Base-by-base conservation (phyloP, 2,888 invertebrate genomes). In the Andrena minutula region DNA sequence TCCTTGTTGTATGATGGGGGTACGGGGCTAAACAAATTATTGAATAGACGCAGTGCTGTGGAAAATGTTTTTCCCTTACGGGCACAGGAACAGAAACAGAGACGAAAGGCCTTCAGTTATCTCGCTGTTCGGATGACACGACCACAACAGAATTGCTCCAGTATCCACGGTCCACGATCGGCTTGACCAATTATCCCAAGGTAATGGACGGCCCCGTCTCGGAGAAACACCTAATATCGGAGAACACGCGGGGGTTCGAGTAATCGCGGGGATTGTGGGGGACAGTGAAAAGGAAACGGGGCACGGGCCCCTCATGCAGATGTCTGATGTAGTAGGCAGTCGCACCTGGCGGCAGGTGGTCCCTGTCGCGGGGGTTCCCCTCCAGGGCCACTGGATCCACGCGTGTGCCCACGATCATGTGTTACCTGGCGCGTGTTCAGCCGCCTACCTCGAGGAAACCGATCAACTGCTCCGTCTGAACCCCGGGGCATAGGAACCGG, bases 281-380 rank as follows among this genome's bases (percentile, higher is more conserved):
- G 63, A 76, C 75, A 47, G 79, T 76, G 85, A 83, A 87, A 87
- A 89, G 88, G 87, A 90, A 90, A 91, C 90, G 89, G 87, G 89
- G 89, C 90, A 90, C 90, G 89, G 86, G 89, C 83, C 90, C 89
- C 86, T 88, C 80, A 69, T 80, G 89, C 93, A 93, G 93, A 93
- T 93, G 93, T 87, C 75, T 49, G 80, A 70, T 82, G 75, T 80
- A 84, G 74, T 85, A 87, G 88, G 75, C 80, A 84, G 74, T 85
- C 88, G 88, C 93, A 93, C 93, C 93, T 93, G 93, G 88, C 88
- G 88, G 88, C 88, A 88, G 88, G 88, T 88, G 88, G 85, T 88
- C 79, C 66, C 61, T 76, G 76, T 84, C 63, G 82, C 72, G 86
- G 86, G 91, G 91, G 91, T 82, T 77, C 89, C 78, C 85, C 84